These are phyloP conservation scores for Laupala kohalensis DNA, from an alignment of 1,140 invertebrate genomes.

Conservation along the genomic window DNA sequence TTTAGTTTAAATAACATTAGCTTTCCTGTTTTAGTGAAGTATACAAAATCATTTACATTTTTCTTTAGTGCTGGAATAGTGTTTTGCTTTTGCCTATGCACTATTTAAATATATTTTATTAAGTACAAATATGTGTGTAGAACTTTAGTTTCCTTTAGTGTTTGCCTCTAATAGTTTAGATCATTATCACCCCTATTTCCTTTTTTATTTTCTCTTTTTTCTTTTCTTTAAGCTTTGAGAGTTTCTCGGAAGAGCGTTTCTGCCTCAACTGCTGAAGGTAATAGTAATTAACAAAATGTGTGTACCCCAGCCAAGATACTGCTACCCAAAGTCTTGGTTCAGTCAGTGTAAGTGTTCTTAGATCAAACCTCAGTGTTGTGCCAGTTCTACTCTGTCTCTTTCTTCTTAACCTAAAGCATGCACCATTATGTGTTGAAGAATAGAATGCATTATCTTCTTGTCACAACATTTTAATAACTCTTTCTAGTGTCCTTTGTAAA, in stretches of 20 bases:
- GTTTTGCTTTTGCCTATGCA: not conserved
- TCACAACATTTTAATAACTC: too few species aligned
- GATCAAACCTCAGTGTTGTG: not conserved
- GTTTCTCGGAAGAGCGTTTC: constrained; percentile 33
- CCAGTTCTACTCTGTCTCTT: too few species aligned
- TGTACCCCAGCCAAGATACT: constrained; percentile 8
- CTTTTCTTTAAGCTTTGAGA: constrained; percentile 37
- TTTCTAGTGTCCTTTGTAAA: too few species aligned
- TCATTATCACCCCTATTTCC: not conserved
- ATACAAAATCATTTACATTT: not conserved
- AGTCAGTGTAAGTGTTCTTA: constrained; percentile 15
- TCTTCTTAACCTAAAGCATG: too few species aligned
- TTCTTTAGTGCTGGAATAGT: not conserved
- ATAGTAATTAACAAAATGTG: constrained; percentile 31
- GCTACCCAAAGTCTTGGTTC: constrained; percentile 9
- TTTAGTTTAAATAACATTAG: not conserved
- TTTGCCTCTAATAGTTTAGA: not conserved
- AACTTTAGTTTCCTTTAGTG: not conserved
- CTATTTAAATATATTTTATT: not conserved
- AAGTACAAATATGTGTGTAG: not conserved
- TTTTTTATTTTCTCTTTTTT: constrained; percentile 26
- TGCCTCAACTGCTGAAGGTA: constrained; percentile 37
- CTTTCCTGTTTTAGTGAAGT: not conserved
- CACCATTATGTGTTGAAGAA: too few species aligned
- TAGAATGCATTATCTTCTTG: too few species aligned